A percentile compares a stretch with the other conserved stretches of the same genome.
Evolutionary conservation across 2,113 vertebrate species (phyloP).

Genomic region (Tympanuchus pallidicinctus): DNA sequence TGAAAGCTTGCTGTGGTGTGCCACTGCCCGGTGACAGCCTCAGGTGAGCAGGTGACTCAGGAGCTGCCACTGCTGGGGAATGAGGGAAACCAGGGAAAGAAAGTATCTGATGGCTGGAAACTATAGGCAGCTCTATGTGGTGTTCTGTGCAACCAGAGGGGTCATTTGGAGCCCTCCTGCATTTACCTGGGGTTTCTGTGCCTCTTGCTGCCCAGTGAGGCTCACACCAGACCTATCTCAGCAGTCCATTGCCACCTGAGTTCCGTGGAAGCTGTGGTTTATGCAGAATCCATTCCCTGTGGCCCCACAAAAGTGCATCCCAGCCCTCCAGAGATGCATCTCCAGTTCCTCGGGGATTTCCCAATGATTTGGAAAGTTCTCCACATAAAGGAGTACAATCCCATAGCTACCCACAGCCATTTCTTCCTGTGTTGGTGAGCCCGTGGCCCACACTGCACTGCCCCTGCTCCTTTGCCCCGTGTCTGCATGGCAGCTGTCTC

Average conservation of each 20-base stretch:
- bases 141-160: background rate
- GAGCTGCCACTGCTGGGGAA: background rate
- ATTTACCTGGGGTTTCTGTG: background rate
- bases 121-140: background rate
- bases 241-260: background rate
- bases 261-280: background rate
- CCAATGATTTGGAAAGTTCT: background rate
- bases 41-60: background rate
- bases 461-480: background rate
- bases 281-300: background rate
- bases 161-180: background rate
- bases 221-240: accelerated
- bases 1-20: background rate
- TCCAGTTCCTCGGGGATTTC: background rate
- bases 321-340: background rate
- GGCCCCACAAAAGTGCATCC: background rate
- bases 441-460: accelerated
- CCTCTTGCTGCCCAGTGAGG: background rate
- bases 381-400: background rate
- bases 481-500: background rate
- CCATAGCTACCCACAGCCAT: accelerated
- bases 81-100: background rate
- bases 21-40: background rate
- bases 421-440: background rate
- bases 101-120: background rate